Conservation (phyloP, 2,113 vertebrate genomes). For the Chaetura pelagica region DNA sequence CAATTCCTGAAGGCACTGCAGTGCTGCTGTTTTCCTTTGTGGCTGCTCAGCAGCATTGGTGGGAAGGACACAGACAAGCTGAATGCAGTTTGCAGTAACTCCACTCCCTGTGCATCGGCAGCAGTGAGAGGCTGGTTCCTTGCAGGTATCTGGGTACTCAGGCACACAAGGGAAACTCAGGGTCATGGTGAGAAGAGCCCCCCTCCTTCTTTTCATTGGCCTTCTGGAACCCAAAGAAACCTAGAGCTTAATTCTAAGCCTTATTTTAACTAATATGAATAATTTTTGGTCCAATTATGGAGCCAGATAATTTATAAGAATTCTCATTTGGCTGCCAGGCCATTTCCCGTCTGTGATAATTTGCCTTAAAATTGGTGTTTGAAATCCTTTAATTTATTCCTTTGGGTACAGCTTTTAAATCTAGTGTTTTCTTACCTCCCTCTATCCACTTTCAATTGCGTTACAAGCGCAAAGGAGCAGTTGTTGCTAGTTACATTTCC, state of each 20-base stretch:
- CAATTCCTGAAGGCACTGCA: neutral
- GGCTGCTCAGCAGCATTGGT: neutral
- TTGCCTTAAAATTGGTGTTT: conserved; percentile 28
- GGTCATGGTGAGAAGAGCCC: neutral
- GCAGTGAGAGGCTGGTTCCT: neutral
- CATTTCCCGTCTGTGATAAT: conserved; percentile 43
- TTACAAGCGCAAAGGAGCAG: neutral
- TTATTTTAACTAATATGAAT: neutral
- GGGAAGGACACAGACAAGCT: neutral
- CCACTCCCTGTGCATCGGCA: neutral
- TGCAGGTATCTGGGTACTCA: neutral
- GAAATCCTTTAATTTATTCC: conserved; percentile 37
- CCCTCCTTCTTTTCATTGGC: neutral
- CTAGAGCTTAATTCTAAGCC: neutral
- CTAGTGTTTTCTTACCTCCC: neutral
- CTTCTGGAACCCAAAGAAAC: neutral
- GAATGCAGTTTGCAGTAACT: neutral
- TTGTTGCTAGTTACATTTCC: neutral
- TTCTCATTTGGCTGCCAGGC: conserved; percentile 8
- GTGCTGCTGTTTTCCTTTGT: neutral
- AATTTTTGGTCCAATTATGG: neutral
- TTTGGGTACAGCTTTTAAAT: conserved; percentile 24
- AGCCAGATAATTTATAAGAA: neutral
- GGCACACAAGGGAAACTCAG: neutral
- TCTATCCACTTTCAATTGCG: neutral